Percentiles rank a stretch among this genome's conserved stretches.
Evolutionary conservation across 2,888 invertebrate genomes (phyloP).

Genomic region (Macrophya annulata): DNA sequence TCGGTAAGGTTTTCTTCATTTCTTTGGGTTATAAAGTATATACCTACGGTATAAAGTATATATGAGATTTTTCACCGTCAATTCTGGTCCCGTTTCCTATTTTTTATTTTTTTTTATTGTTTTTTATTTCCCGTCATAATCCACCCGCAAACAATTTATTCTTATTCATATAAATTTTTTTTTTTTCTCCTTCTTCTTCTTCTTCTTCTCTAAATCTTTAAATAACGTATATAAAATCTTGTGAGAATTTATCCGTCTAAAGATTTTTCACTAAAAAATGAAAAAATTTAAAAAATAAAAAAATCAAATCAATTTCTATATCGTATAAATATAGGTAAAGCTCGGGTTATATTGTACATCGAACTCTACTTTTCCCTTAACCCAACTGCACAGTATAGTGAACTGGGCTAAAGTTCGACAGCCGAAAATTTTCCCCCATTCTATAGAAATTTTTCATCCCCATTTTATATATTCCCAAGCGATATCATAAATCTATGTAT

Average conservation of each 20-base stretch:
- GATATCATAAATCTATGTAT: constrained; percentile 5
- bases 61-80: not conserved
- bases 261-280: too few relatives aligned
- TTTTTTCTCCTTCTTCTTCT: too few relatives aligned
- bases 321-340: not conserved
- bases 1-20: not conserved
- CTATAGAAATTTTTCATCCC: constrained; percentile 23
- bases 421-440: not conserved
- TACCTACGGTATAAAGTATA: not conserved
- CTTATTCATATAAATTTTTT: too few relatives aligned
- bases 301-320: too few relatives aligned
- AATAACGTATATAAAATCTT: too few relatives aligned
- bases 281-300: too few relatives aligned
- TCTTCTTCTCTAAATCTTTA: too few relatives aligned
- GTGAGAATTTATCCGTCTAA: too few relatives aligned
- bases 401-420: not conserved
- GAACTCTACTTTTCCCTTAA: not conserved
- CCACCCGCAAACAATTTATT: too few relatives aligned
- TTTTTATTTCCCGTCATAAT: too few relatives aligned
- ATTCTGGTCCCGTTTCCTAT: not conserved
- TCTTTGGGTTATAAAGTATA: not conserved
- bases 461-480: not conserved
- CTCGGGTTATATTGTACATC: not conserved
- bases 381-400: not conserved
- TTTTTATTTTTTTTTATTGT: not conserved